Base-by-base conservation (phyloP, 2,113 vertebrate genomes). In the Benthochromis sp. region DNA sequence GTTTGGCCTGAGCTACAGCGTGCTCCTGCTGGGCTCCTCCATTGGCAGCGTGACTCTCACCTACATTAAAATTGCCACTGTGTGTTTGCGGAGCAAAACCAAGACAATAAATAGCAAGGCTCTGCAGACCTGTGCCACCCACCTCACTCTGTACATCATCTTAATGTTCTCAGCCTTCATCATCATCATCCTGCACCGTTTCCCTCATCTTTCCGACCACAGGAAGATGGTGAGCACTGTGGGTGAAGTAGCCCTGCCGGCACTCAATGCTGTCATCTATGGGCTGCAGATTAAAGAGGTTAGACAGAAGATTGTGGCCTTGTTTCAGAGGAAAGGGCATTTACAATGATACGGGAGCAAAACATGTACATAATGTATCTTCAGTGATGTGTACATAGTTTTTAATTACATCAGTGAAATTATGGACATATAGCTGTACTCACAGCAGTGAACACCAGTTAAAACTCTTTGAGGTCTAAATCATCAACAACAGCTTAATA, bases 31-130 rank as follows among this genome's bases (percentile, higher is more conserved):
- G 17, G 45, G 79, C 3, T 19, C 82, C 2, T 96, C 96, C 4
- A 92, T 95, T 3, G 90, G 93, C 73, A 90, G 86, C 31, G 79
- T 95, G 5, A 34, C 90, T 4, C 16, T 95, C 52, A 95, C 94
- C 3, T 96, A 96, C n/a, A 19, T 86, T 2, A 94, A 90, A 38
- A 96, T 96, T 3, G 57, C 90, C 1, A 40, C 82, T 0, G 86
- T 94, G 4, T 96, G 96, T 80, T 31, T 95, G 47, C 91, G 10
- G 16, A 95, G 61, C 27, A 95, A 88, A 14, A 95, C 38, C 86
- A 92, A 94, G 83, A 45, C 91, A n/a, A n/a, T 95, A 34, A 96
- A 96, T 88, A 94, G 89, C 27, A 96, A 94, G 50, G 94, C 95
- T 2, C 9, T 96, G 16, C 93, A 93, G 84, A 96, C 95, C 34